Evolutionary conservation across 1,140 invertebrate genomes (phyloP).

Genomic region (Drosophila tani): DNA sequence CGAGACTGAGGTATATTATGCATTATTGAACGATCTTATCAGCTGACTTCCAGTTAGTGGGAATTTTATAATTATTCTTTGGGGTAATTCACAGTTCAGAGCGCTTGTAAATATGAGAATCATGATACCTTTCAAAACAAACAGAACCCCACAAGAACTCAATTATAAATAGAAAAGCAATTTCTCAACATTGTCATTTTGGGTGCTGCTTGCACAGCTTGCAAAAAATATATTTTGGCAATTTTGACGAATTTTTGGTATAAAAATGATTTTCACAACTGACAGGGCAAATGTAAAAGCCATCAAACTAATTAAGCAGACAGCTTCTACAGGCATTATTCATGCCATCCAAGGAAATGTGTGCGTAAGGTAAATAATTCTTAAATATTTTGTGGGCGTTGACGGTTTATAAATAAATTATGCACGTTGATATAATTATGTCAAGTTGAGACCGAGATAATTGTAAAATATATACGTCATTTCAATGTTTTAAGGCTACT

Average conservation of each 20-base stretch:
- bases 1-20: background rate
- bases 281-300: slow-evolving; percentile 31
- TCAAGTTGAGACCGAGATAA: slow-evolving; percentile 35
- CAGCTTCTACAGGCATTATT: slow-evolving; percentile 7
- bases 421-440: slow-evolving; percentile 32
- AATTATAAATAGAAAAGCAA: slow-evolving; percentile 29
- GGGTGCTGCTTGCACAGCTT: slow-evolving; percentile 1
- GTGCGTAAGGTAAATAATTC: slow-evolving; percentile 16
- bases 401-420: slow-evolving; percentile 33
- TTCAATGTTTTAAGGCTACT: slow-evolving; percentile 25
- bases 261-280: slow-evolving; percentile 13
- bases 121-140: background rate
- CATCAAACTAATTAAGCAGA: slow-evolving; percentile 45
- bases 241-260: slow-evolving; percentile 11
- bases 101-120: background rate
- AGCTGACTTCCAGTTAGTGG: slow-evolving; percentile 8
- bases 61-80: slow-evolving; percentile 4
- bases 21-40: slow-evolving; percentile 22
- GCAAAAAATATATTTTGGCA: slow-evolving; percentile 15
- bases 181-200: slow-evolving; percentile 32
- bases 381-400: slow-evolving; percentile 25
- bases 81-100: slow-evolving; percentile 3
- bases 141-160: background rate
- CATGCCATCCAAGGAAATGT: slow-evolving; percentile 25
- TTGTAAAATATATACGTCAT: slow-evolving; percentile 4